phyloP scores from a whole-genome alignment of 1,140 invertebrate species.

The Odontomachus brunneus region DNA sequence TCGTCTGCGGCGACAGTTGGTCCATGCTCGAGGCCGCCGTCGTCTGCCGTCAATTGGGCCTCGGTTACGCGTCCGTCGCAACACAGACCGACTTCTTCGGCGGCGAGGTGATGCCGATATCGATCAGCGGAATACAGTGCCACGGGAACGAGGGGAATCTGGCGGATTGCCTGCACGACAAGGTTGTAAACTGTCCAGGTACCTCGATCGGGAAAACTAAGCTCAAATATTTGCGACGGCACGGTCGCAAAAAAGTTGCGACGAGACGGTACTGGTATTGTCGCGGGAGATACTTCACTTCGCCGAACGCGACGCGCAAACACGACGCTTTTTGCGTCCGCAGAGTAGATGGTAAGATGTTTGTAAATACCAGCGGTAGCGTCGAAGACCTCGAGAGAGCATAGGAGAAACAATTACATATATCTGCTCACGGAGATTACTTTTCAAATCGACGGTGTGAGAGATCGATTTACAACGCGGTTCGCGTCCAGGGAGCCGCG shows the following conservation, averaged over 20 bases:
- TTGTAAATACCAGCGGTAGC: no score
- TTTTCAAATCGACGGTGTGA: no score
- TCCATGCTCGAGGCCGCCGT: slow-evolving; percentile 93
- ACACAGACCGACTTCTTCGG: slow-evolving; percentile 92
- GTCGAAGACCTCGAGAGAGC: no score
- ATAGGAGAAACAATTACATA: no score
- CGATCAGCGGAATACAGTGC: slow-evolving; percentile 91
- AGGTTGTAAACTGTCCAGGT: slow-evolving; percentile 83
- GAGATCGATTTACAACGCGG: no score
- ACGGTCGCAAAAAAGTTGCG: neutral
- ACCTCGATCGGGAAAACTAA: neutral
- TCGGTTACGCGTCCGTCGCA: slow-evolving; percentile 92
- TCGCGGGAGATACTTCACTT: no score
- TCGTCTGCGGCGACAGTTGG: slow-evolving; percentile 96
- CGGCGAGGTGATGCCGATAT: slow-evolving; percentile 87
- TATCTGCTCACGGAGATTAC: no score
- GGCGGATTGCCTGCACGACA: slow-evolving; percentile 90
- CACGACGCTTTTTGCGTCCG: no score
- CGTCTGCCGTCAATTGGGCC: slow-evolving; percentile 91
- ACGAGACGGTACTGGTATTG: neutral
- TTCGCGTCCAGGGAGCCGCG: no score
- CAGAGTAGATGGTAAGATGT: no score
- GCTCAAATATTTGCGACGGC: neutral
- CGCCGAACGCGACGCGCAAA: no score
- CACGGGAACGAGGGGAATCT: slow-evolving; percentile 91